Conservation (phyloP, 2,888 invertebrate species). For the Metopia argyrocephala region DNA sequence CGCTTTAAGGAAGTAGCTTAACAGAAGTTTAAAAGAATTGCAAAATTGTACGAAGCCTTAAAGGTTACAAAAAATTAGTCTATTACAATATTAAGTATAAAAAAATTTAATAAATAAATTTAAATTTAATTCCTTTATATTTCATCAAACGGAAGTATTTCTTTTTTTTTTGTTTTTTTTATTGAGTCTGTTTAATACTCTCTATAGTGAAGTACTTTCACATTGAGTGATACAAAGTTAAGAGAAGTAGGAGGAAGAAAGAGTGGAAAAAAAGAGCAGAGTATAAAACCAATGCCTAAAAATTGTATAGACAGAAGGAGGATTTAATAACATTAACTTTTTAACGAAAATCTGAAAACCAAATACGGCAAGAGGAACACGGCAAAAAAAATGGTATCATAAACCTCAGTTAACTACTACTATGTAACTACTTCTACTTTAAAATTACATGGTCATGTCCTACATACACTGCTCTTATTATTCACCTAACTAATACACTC, state of each 20-base stretch:
- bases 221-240: not conserved
- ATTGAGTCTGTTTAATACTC: not conserved
- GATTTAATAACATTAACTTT: slow-evolving; percentile 52
- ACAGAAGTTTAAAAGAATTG: not conserved
- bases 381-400: not conserved
- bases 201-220: not conserved
- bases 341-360: slow-evolving; percentile 10
- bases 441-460: no score
- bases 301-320: slow-evolving; percentile 40
- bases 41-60: not conserved
- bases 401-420: not conserved
- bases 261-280: not conserved
- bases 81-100: not conserved
- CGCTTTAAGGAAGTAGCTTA: not conserved
- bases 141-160: not conserved
- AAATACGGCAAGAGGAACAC: not conserved
- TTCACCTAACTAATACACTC: no score
- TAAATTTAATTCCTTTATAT: not conserved
- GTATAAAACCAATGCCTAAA: slow-evolving; percentile 38
- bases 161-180: not conserved
- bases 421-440: not conserved
- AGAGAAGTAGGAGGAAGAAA: no score
- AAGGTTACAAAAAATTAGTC: no score
- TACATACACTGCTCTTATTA: no score
- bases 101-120: not conserved